These are phyloP conservation scores for Apodemia duryi DNA, from an alignment of 2,888 invertebrate genomes.

Conservation along the genomic window DNA sequence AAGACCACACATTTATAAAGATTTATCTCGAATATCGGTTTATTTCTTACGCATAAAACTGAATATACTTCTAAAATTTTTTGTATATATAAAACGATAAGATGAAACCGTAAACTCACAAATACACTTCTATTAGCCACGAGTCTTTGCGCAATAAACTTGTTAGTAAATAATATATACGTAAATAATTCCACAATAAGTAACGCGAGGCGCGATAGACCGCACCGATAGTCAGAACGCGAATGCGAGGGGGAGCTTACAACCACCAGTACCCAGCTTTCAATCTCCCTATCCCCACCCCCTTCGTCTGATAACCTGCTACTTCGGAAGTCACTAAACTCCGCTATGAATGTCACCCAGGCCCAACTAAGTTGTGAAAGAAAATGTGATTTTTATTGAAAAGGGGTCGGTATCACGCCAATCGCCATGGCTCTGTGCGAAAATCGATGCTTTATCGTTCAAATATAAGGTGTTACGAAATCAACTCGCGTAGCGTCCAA, in stretches of 20 bases:
- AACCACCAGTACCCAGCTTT: conserved; percentile 60
- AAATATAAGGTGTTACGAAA: conserved; percentile 49
- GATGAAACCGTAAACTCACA: conserved; percentile 44
- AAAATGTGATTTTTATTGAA: conserved; percentile 74
- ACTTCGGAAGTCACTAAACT: conserved; percentile 79
- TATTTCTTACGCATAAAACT: too few species aligned
- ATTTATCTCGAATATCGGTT: too few species aligned
- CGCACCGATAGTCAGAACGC: conserved; percentile 60
- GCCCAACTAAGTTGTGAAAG: conserved; percentile 62
- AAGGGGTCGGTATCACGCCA: conserved; percentile 57
- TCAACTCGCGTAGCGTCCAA: conserved; percentile 40
- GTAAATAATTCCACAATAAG: conserved; percentile 27
- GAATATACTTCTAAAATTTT: too few species aligned
- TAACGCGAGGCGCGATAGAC: conserved; percentile 48
- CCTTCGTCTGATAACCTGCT: conserved; percentile 73
- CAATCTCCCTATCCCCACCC: conserved; percentile 40
- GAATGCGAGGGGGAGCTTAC: conserved; percentile 63
- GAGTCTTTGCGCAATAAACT: conserved; percentile 38
- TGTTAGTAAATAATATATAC: conserved; percentile 44
- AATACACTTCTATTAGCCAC: conserved; percentile 59
- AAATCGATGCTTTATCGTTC: conserved; percentile 58
- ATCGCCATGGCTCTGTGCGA: conserved; percentile 47
- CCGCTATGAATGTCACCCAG: conserved; percentile 69
- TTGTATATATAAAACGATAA: too few species aligned
- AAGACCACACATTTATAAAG: too few species aligned